Evolutionary conservation across 2,113 vertebrate species (phyloP).

Genomic region (Acinonyx jubatus): DNA sequence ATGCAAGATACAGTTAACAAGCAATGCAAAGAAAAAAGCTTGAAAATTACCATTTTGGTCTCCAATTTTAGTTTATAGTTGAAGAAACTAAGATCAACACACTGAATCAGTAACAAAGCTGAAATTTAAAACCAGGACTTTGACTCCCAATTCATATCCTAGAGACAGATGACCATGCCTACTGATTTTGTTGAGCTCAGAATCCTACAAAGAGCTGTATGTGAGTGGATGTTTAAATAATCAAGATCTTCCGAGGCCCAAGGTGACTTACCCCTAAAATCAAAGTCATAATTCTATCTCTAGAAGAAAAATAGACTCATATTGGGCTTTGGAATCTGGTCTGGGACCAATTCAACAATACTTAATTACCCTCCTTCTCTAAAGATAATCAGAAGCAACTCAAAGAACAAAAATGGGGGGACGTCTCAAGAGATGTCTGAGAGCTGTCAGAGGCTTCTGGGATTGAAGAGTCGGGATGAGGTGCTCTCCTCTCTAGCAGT

Average conservation of each 20-base stretch:
- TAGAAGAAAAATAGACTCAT: background rate
- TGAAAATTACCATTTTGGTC: background rate
- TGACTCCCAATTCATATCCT: background rate
- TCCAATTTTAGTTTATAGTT: background rate
- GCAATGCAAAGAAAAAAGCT: background rate
- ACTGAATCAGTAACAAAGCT: background rate
- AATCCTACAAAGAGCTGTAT: background rate
- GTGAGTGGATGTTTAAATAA: background rate
- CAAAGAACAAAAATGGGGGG: background rate
- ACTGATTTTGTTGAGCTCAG: background rate
- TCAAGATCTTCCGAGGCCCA: background rate
- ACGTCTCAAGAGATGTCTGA: background rate
- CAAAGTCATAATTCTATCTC: conserved; percentile 17
- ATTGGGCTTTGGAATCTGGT: conserved; percentile 1
- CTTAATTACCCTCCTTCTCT: background rate
- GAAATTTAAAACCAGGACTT: background rate
- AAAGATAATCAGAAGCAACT: conserved; percentile 17
- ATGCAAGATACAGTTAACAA: background rate
- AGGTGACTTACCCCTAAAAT: background rate
- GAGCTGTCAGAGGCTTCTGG: conserved; percentile 5
- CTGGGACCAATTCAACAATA: background rate
- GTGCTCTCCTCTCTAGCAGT: background rate
- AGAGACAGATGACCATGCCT: background rate
- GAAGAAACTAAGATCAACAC: background rate
- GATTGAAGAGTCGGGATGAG: background rate